A percentile compares a stretch with the other conserved stretches of the same genome.
Conservation (phyloP, 2,113 vertebrate species). For the Chlamydotis undulata region DNA sequence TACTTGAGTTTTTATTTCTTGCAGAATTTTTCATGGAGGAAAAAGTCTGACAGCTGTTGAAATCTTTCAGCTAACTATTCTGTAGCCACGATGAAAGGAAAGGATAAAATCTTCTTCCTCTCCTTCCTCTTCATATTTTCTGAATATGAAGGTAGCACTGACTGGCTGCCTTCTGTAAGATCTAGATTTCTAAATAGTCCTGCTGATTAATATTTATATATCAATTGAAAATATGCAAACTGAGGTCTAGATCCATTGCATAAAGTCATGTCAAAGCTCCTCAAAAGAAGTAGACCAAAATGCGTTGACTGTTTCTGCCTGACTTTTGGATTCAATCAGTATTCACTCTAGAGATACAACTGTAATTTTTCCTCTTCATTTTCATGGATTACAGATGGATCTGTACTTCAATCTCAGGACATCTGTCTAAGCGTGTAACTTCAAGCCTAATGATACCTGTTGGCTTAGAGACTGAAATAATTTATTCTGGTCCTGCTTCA, state of each 20-base stretch:
- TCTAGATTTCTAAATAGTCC: background rate
- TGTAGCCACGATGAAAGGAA: background rate
- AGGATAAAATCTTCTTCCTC: background rate
- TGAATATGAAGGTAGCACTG: background rate
- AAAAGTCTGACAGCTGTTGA: background rate
- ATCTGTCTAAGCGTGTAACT: slow-evolving; percentile 32
- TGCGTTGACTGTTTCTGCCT: background rate
- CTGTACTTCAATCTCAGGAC: background rate
- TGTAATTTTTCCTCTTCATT: background rate
- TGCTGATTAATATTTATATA: background rate
- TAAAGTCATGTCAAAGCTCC: background rate
- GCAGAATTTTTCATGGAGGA: background rate
- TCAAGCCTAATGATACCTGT: slow-evolving; percentile 16
- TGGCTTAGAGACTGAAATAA: slow-evolving; percentile 13
- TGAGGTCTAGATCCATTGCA: background rate
- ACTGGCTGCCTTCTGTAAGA: background rate
- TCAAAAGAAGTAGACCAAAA: background rate
- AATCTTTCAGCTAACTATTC: background rate
- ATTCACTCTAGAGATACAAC: background rate
- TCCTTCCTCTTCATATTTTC: background rate
- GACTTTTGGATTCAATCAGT: background rate
- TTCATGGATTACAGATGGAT: background rate
- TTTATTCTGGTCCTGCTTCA: slow-evolving; percentile 37
- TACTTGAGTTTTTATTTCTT: background rate
- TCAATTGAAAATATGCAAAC: background rate